phyloP scores from a whole-genome alignment of 2,888 invertebrate genomes.

The Cheilosia urbana region DNA sequence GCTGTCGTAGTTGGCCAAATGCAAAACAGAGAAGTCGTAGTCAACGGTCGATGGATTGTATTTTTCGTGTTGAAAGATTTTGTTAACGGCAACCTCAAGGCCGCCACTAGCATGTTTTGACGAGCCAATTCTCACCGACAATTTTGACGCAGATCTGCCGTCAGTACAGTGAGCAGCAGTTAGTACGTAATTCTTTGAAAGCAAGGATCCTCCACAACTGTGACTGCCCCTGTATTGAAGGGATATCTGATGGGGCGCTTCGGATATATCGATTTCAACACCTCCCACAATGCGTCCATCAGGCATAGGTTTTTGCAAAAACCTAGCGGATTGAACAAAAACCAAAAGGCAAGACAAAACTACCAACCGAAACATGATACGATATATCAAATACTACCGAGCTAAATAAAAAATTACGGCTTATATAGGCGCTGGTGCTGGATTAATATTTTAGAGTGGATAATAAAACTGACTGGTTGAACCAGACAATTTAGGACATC shows the following conservation, averaged over 20 bases:
- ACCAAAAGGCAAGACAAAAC: conserved; percentile 54
- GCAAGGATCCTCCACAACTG: conserved; percentile 84
- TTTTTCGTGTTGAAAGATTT: conserved; percentile 80
- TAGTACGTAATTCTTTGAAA: conserved; percentile 81
- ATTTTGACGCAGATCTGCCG: conserved; percentile 62
- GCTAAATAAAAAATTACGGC: not conserved
- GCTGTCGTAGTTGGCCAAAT: conserved; percentile 78
- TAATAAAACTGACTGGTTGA: not conserved
- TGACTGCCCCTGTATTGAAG: conserved; percentile 81
- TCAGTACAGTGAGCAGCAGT: conserved; percentile 84
- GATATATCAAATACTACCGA: conserved; percentile 35
- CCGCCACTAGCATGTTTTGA: conserved; percentile 81
- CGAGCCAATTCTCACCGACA: conserved; percentile 82
- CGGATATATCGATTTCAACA: conserved; percentile 79
- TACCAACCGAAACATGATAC: conserved; percentile 59
- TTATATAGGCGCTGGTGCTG: conserved; percentile 56
- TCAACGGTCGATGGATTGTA: conserved; percentile 82
- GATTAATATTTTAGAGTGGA: not conserved
- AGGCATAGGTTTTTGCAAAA: conserved; percentile 66
- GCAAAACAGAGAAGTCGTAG: conserved; percentile 83
- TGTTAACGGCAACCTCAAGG: conserved; percentile 79
- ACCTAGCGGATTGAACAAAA: conserved; percentile 47
- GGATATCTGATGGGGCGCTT: conserved; percentile 83
- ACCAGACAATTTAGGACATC: too few relatives aligned
- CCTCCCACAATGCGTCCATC: conserved; percentile 83